phyloP scores from a whole-genome alignment of 2,888 invertebrate species.

The Gerris lacustris region DNA sequence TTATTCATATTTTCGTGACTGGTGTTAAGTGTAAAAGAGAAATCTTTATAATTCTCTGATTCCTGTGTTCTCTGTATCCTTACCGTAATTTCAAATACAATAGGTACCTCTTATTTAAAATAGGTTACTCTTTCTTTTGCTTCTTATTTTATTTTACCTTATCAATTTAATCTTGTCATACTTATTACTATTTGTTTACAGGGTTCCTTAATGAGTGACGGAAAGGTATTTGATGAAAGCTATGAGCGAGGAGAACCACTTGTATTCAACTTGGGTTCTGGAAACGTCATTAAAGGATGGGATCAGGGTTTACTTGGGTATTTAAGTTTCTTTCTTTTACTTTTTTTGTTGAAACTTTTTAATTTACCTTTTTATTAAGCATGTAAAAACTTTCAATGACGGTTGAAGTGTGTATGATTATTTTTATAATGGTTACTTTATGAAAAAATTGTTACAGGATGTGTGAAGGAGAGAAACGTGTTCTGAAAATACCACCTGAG shows the following conservation, averaged over 20 bases:
- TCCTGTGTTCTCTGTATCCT: no score
- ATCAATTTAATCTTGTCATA: no score
- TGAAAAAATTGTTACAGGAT: constrained; percentile 42
- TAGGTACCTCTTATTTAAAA: no score
- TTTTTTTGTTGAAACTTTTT: neutral
- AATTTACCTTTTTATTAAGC: neutral
- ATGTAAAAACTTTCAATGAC: neutral
- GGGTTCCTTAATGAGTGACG: constrained; percentile 41
- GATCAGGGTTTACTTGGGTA: constrained; percentile 74
- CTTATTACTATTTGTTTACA: no score
- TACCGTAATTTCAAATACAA: no score
- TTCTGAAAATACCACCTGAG: constrained; percentile 72
- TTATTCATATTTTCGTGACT: no score
- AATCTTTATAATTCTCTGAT: neutral
- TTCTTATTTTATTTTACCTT: neutral
- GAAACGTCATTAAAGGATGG: constrained; percentile 85
- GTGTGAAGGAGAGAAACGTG: constrained; percentile 78
- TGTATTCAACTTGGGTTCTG: constrained; percentile 66
- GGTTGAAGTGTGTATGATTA: neutral
- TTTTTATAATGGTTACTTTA: no score
- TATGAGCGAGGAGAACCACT: constrained; percentile 59
- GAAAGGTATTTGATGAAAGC: constrained; percentile 76
- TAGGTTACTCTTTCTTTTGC: no score
- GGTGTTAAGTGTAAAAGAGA: no score
- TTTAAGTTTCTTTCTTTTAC: constrained; percentile 20